These are phyloP conservation scores for Celastrina argiolus DNA, from an alignment of 2,888 invertebrate species.

Conservation along the genomic window DNA sequence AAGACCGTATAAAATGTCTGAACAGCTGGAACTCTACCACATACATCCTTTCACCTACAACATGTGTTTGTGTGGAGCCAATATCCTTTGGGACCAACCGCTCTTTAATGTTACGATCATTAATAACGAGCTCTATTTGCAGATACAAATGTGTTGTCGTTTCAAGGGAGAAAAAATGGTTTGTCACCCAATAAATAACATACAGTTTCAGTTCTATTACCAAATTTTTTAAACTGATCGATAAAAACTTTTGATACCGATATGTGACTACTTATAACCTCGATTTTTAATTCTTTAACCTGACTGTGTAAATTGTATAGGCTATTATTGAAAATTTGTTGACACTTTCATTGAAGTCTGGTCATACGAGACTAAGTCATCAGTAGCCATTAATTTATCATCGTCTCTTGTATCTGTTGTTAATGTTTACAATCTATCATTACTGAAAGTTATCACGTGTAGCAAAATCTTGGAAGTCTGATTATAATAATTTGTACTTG, in stretches of 20 bases:
- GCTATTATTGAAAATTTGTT: too few species aligned
- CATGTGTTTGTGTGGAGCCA: conserved; percentile 17
- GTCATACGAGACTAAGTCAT: too few species aligned
- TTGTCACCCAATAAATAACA: conserved; percentile 21
- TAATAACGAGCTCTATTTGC: conserved; percentile 18
- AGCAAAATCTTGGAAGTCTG: not conserved
- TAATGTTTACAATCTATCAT: not conserved
- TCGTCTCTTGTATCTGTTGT: not conserved
- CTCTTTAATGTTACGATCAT: conserved; percentile 17
- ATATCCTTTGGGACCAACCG: conserved; percentile 9
- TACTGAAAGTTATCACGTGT: not conserved
- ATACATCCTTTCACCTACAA: conserved; percentile 3
- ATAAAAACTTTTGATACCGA: too few species aligned
- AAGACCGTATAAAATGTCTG: not conserved
- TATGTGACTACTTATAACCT: too few species aligned
- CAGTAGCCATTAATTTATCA: too few species aligned
- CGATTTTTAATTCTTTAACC: too few species aligned
- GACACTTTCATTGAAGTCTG: too few species aligned
- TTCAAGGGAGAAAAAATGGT: conserved; percentile 20
- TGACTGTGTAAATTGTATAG: too few species aligned
- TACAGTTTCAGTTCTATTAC: not conserved
- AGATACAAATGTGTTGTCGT: conserved; percentile 16
- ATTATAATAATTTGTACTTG: not conserved
- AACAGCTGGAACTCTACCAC: not conserved
- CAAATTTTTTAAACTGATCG: too few species aligned